These are phyloP conservation scores for Polypedilum pembai DNA, from an alignment of 1,140 invertebrate genomes.

Conservation along the genomic window DNA sequence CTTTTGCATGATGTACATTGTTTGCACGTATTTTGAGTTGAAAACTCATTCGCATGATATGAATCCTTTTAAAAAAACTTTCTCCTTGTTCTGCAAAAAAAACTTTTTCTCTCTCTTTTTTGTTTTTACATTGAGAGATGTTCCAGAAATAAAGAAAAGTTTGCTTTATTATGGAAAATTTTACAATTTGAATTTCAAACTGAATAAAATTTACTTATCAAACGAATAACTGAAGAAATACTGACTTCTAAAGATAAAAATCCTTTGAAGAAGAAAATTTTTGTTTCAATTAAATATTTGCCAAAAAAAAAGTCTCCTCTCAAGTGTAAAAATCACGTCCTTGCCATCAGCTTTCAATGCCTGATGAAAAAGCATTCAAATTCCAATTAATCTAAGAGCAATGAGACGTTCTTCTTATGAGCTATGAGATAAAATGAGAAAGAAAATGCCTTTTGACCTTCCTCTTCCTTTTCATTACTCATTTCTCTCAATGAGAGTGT, in stretches of 20 bases:
- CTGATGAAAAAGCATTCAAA: conserved; percentile 7
- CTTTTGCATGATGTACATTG: conserved; percentile 8
- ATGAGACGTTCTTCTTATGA: background rate
- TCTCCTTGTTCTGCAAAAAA: background rate
- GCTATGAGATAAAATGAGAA: background rate
- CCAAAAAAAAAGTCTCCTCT: background rate
- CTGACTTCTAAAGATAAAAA: no score
- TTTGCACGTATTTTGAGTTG: background rate
- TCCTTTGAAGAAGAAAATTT: background rate
- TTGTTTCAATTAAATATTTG: background rate
- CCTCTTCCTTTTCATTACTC: background rate
- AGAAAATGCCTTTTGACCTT: background rate
- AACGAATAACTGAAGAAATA: background rate
- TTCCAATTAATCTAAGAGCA: conserved; percentile 18
- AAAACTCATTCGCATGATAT: background rate
- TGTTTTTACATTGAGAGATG: background rate
- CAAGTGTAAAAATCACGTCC: background rate
- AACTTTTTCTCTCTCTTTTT: background rate
- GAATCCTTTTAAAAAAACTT: background rate
- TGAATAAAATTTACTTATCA: conserved; percentile 5
- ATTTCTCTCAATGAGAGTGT: background rate
- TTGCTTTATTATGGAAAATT: background rate
- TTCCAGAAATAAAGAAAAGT: background rate
- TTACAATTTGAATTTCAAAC: background rate
- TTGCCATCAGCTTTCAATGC: background rate